phyloP scores from a whole-genome alignment of 2,888 invertebrate genomes.

The Phania funesta region DNA sequence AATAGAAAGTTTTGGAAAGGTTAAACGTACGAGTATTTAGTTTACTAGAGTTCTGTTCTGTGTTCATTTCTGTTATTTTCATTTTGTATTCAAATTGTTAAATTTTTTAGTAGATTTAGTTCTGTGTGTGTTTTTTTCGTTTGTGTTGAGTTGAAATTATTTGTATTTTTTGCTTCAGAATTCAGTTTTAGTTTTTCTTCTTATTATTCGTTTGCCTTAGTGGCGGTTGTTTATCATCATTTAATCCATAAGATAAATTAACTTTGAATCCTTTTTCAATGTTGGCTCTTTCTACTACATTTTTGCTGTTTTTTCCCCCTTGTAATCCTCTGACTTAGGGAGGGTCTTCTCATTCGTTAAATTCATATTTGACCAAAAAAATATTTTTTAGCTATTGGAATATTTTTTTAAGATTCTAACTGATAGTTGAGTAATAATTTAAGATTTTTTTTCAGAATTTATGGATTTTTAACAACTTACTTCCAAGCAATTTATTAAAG shows the following conservation, averaged over 20 bases:
- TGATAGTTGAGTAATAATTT: slow-evolving; percentile 47
- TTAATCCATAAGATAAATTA: slow-evolving; percentile 69
- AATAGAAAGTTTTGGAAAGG: slow-evolving; percentile 30
- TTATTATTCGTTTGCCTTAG: background rate
- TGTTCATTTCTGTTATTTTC: background rate
- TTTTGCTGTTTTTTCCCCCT: slow-evolving; percentile 41
- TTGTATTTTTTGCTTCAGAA: too few species aligned
- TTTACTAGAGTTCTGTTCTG: background rate
- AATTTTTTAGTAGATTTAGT: slow-evolving; percentile 33
- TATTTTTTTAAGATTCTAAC: slow-evolving; percentile 37
- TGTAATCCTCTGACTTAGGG: slow-evolving; percentile 58
- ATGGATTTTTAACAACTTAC: slow-evolving; percentile 57
- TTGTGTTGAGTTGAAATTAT: slow-evolving; percentile 12
- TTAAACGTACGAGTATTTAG: slow-evolving; percentile 44
- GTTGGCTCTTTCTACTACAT: slow-evolving; percentile 38
- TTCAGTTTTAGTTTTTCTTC: background rate
- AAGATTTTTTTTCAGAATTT: slow-evolving; percentile 41
- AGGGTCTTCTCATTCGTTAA: slow-evolving; percentile 6
- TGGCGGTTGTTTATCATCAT: slow-evolving; percentile 65
- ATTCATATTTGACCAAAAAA: slow-evolving; percentile 33
- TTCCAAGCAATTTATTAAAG: slow-evolving; percentile 39
- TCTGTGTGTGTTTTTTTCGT: slow-evolving; percentile 30
- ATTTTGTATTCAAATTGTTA: slow-evolving; percentile 31
- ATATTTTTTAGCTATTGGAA: slow-evolving; percentile 28
- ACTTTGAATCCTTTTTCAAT: slow-evolving; percentile 68